Evolutionary conservation across 2,797 vertebrate genomes (phyloP).

Genomic region (Cirrhinus molitorella): DNA sequence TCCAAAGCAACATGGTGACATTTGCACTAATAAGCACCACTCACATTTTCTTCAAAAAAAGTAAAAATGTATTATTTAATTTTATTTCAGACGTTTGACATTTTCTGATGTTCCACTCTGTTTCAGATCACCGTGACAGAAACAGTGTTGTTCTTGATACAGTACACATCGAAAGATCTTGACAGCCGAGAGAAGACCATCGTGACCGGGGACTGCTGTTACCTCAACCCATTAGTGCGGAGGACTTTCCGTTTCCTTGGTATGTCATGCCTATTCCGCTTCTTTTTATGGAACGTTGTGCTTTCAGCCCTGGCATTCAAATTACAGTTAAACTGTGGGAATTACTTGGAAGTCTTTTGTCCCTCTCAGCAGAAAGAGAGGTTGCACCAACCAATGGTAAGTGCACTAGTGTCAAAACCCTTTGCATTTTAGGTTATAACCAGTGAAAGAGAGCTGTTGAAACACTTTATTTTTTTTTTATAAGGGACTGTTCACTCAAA

Average conservation of each 20-base stretch:
- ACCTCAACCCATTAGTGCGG: slow-evolving; percentile 95
- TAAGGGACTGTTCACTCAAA: not conserved
- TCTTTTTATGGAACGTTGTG: slow-evolving; percentile 22
- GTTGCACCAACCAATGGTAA: not conserved
- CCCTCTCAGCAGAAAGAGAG: not conserved
- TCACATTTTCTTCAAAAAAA: not conserved
- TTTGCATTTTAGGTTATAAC: not conserved
- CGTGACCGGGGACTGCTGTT: slow-evolving; percentile 97
- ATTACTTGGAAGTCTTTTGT: slow-evolving; percentile 10
- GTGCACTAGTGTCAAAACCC: not conserved
- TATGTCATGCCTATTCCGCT: slow-evolving; percentile 69
- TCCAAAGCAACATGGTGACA: not conserved
- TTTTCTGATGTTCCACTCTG: slow-evolving; percentile 67
- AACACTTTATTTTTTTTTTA: not conserved
- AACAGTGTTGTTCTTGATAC: slow-evolving; percentile 95
- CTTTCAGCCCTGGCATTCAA: slow-evolving; percentile 31
- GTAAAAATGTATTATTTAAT: not conserved
- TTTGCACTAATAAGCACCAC: not conserved
- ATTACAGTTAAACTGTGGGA: slow-evolving; percentile 29
- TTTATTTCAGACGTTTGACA: slow-evolving; percentile 47
- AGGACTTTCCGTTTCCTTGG: slow-evolving; percentile 96
- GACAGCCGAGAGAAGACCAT: slow-evolving; percentile 96
- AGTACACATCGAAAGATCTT: slow-evolving; percentile 96
- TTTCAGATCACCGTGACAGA: slow-evolving; percentile 94
- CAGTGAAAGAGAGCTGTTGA: not conserved